Conservation (phyloP, 1,140 invertebrate species). For the Hirudo medicinalis region DNA sequence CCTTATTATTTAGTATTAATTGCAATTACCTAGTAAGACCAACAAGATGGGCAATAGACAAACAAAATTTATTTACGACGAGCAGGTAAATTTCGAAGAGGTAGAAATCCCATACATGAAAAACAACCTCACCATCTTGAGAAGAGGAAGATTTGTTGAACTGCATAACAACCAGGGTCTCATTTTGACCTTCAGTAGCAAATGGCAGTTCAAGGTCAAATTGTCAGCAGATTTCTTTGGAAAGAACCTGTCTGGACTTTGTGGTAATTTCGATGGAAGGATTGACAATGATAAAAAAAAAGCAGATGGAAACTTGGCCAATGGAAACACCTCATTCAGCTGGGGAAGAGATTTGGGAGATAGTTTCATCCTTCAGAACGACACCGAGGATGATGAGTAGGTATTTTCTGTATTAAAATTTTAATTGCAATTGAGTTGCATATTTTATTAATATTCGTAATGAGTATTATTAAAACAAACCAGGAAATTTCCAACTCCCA, state of each 20-base stretch:
- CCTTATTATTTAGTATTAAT: too few relatives aligned
- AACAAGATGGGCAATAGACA: too few relatives aligned
- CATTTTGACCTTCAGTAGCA: neutral
- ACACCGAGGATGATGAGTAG: neutral
- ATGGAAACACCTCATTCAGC: neutral
- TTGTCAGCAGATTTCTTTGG: neutral
- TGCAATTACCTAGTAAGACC: too few relatives aligned
- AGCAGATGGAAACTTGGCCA: neutral
- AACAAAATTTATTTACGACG: too few relatives aligned
- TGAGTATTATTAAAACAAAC: neutral
- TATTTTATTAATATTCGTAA: too few relatives aligned
- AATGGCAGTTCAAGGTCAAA: slow-evolving; percentile 10
- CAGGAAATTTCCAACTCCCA: neutral
- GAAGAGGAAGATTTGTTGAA: neutral
- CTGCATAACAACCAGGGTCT: neutral
- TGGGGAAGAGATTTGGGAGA: neutral
- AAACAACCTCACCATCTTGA: neutral
- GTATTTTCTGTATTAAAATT: neutral
- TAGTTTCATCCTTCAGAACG: neutral
- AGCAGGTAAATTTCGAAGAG: neutral
- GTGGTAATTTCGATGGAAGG: neutral
- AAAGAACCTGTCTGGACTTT: neutral
- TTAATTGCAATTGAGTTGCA: too few relatives aligned
- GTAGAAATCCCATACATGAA: neutral
- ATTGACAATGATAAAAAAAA: neutral